phyloP scores from a whole-genome alignment of 1,140 invertebrate species.

The Arion vulgaris region DNA sequence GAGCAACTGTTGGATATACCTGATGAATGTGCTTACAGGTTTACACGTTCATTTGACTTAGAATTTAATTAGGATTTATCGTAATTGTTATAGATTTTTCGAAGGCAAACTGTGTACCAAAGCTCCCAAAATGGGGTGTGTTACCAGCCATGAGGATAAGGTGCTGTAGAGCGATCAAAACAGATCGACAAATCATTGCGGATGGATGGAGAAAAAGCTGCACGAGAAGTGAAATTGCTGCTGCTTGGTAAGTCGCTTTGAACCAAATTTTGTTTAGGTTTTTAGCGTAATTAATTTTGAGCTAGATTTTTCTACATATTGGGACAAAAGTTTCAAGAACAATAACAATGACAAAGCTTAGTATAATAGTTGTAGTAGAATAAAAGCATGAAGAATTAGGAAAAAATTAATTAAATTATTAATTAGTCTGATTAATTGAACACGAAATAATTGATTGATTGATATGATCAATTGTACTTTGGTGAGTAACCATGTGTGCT shows the following conservation, averaged over 20 bases:
- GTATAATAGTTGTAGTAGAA: too few relatives aligned
- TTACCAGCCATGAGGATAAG: slow-evolving; percentile 63
- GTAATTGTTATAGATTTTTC: background rate
- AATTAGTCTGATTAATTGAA: too few relatives aligned
- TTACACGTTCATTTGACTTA: slow-evolving; percentile 20
- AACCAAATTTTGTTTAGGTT: slow-evolving; percentile 16
- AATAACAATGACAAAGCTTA: too few relatives aligned
- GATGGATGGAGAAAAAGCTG: slow-evolving; percentile 86
- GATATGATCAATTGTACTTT: too few relatives aligned
- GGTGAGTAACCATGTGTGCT: too few relatives aligned
- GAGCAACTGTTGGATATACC: background rate
- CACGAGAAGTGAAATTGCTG: slow-evolving; percentile 90
- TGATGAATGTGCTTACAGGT: slow-evolving; percentile 17
- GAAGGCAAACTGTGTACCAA: slow-evolving; percentile 31
- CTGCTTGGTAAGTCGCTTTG: slow-evolving; percentile 84
- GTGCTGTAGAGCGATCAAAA: slow-evolving; percentile 79
- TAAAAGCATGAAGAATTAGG: too few relatives aligned
- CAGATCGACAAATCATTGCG: slow-evolving; percentile 90
- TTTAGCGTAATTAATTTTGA: too few relatives aligned
- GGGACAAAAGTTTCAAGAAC: background rate
- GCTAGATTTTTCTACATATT: background rate
- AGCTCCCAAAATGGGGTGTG: slow-evolving; percentile 62
- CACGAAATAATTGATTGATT: too few relatives aligned
- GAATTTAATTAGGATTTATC: slow-evolving; percentile 11
- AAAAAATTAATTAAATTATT: too few relatives aligned